Evolutionary conservation across 2,113 vertebrate species (phyloP).

Genomic region (human): DNA sequence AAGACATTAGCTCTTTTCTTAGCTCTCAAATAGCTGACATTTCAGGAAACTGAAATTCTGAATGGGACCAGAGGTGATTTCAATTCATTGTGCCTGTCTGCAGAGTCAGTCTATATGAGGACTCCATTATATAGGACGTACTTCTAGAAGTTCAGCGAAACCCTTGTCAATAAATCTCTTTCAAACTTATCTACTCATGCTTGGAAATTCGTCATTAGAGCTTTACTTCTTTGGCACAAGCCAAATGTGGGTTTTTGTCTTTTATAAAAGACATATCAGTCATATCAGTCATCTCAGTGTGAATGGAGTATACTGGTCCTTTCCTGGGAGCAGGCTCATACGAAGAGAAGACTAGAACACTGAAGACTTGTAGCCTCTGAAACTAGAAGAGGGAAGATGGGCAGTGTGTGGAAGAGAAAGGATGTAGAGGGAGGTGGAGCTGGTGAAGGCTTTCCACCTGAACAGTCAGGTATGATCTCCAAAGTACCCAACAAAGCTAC

Average conservation of each 20-base stretch:
- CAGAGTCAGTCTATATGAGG: not conserved
- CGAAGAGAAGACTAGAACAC: not conserved
- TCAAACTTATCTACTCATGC: not conserved
- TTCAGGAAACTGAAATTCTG: constrained; percentile 65
- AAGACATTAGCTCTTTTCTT: constrained; percentile 62
- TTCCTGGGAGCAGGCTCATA: not conserved
- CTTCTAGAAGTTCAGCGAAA: not conserved
- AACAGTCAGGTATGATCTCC: not conserved
- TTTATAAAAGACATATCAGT: too few relatives aligned
- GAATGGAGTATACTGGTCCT: not conserved
- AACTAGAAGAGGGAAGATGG: not conserved
- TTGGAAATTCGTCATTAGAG: not conserved
- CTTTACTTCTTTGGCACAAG: not conserved
- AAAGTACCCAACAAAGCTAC: not conserved
- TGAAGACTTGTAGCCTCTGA: too few relatives aligned
- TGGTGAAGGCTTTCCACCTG: not conserved
- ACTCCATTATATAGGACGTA: too few relatives aligned
- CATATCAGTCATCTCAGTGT: not conserved
- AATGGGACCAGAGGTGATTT: constrained; percentile 43
- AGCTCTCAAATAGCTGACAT: constrained; percentile 47
- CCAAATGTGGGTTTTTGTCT: not conserved
- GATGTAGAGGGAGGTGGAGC: not conserved
- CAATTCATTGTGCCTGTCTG: not conserved
- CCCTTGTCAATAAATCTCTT: not conserved
- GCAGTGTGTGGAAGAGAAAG: rapidly evolving